phyloP scores from a whole-genome alignment of 2,113 vertebrate species.

The Engystomops pustulosus region DNA sequence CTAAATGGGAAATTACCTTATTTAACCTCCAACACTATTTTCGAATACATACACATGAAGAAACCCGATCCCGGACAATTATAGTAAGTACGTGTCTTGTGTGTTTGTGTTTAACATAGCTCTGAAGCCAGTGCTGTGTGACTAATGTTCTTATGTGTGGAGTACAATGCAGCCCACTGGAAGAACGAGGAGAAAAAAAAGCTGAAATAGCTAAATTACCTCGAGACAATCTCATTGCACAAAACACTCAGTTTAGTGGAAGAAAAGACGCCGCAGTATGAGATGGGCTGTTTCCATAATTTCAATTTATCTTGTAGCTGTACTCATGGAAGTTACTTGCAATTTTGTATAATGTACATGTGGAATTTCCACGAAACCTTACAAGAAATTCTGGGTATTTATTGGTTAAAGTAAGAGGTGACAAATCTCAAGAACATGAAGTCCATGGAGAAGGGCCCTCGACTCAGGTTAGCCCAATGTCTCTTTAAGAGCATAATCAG shows the following conservation, averaged over 20 bases:
- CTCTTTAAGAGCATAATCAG: no score
- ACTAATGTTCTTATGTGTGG: constrained; percentile 9
- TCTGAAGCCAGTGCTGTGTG: background rate
- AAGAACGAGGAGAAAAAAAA: constrained; percentile 9
- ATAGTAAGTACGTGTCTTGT: background rate
- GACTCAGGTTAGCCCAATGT: no score
- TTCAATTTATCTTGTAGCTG: background rate
- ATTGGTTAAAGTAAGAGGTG: background rate
- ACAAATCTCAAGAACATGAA: background rate
- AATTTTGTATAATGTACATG: background rate
- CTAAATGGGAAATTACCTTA: background rate
- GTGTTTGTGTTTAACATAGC: background rate
- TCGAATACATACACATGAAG: background rate
- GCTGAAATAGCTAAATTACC: constrained; percentile 41
- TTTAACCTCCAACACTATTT: background rate
- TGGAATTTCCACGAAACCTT: background rate
- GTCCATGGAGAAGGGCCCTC: no score
- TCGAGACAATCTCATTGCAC: background rate
- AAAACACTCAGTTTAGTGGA: constrained; percentile 24
- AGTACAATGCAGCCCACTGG: constrained; percentile 17
- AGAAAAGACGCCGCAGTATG: background rate
- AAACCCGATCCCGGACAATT: constrained; percentile 19
- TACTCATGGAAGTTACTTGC: background rate
- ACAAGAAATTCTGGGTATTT: background rate
- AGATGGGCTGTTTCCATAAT: background rate